Evolutionary conservation across 2,797 vertebrate genomes (phyloP), one percentile per base, ranked within the genome.

Genomic region (Gephyroberyx darwinii): DNA sequence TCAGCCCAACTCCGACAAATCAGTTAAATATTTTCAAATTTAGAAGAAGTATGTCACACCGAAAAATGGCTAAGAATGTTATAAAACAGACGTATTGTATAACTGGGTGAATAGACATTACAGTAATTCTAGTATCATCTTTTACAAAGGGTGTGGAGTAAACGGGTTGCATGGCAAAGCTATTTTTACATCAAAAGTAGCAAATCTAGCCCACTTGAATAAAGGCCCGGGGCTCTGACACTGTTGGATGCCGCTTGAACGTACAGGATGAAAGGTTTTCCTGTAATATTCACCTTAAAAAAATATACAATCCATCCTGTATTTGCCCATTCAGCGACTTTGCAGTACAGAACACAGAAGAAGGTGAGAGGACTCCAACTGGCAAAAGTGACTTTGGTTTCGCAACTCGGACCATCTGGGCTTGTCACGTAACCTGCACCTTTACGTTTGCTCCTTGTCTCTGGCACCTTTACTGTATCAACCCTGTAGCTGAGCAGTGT

Each of bases 401-500:
- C 0, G 0, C 75, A 77, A 62, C 79, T 88, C 81, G 58, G 71
- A 75, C 91, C 91, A 92, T 89, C 90, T 91, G 89, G 84, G 84
- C 89, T 63, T 78, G 90, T 89, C 89, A 85, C 64, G 78, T 86
- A 84, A 90, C 89, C 89, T 85, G 85, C 78, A 90, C 89, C 90
- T 88, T 75, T 75, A 71, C 56, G 70, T 84, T 78, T 72, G 78
- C 85, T 82, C 83, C 65, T 52, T 73, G 77, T 85, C 86, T 75
- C 79, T 39, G 56, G 16, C 66, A 75, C 43, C 63, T 60, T 74
- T 78, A 78, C 77, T 7, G 66, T 82, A 74, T 8, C 68, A 10
- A 55, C 68, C 39, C 31, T 57, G 65, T 75, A 78, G 71, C 62
- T 50, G 61, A 22, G 67, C 65, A 58, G 71, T 64, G 70, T 53